Evolutionary conservation across 2,888 invertebrate genomes (phyloP).

Genomic region (Lamellibrachia columna): DNA sequence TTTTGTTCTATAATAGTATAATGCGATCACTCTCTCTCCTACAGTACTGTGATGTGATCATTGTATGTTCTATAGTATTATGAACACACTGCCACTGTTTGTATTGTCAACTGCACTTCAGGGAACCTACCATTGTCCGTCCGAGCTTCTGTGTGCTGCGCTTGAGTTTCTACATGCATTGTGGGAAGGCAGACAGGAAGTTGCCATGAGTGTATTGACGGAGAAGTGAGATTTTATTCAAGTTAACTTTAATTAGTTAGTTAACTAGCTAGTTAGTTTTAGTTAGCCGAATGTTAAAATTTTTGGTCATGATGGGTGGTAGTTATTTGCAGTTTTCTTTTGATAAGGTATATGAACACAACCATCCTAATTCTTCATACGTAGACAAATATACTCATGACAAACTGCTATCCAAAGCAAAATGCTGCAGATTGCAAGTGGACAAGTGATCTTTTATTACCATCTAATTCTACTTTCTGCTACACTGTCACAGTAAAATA

Average conservation of each 20-base stretch:
- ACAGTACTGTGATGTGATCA: not conserved
- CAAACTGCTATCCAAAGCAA: not conserved
- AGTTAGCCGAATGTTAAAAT: not conserved
- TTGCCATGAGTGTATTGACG: slow-evolving; percentile 63
- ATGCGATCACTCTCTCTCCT: too few relatives aligned
- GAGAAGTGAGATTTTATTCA: slow-evolving; percentile 50
- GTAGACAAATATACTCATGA: not conserved
- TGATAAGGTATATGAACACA: not conserved
- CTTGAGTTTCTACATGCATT: slow-evolving; percentile 64
- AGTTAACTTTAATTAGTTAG: not conserved
- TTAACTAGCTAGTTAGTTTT: not conserved
- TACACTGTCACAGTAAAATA: not conserved
- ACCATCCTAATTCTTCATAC: not conserved
- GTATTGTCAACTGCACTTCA: slow-evolving; percentile 30
- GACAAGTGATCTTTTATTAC: not conserved
- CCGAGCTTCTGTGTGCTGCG: slow-evolving; percentile 63
- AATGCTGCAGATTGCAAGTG: not conserved
- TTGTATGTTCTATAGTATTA: not conserved
- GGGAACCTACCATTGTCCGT: slow-evolving; percentile 60
- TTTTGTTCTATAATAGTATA: not conserved
- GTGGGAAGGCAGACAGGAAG: slow-evolving; percentile 63
- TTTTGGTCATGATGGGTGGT: not conserved
- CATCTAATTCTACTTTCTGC: not conserved
- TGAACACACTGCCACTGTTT: not conserved
- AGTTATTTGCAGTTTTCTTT: not conserved